Percentiles rank a stretch among this genome's conserved stretches.
These are phyloP conservation scores for Peucedramus taeniatus DNA, from an alignment of 2,113 vertebrate species.

Conservation along the genomic window DNA sequence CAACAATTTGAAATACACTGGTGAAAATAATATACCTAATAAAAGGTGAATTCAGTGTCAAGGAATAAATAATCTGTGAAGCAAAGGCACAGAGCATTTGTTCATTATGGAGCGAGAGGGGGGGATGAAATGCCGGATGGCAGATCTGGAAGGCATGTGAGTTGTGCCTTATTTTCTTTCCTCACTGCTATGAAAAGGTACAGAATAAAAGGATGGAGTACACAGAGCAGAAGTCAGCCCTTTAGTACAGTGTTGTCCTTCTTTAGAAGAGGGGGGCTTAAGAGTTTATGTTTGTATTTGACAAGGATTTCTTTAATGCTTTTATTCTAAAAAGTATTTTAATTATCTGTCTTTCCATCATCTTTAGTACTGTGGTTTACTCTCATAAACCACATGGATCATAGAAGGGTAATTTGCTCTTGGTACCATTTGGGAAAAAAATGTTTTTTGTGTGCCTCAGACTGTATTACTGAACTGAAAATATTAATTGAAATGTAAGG, in stretches of 20 bases:
- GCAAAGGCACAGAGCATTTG: neutral
- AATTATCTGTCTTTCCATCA: constrained; percentile 18
- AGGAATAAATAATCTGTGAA: neutral
- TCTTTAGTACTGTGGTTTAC: neutral
- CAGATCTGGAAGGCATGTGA: neutral
- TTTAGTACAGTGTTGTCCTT: neutral
- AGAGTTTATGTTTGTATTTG: neutral
- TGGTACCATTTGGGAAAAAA: neutral
- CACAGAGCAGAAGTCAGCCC: neutral
- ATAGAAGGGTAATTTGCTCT: neutral
- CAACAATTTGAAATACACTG: neutral
- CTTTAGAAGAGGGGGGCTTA: neutral
- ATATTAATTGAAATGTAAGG: neutral
- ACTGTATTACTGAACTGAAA: neutral
- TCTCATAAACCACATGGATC: constrained; percentile 2
- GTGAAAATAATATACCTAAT: neutral
- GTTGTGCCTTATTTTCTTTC: neutral
- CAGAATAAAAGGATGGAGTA: neutral
- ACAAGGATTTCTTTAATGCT: neutral
- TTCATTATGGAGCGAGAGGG: neutral
- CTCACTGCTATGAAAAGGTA: neutral
- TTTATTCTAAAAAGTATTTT: neutral
- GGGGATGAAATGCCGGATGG: fast-evolving
- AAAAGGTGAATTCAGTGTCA: neutral
- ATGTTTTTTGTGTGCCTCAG: neutral